A percentile compares a stretch with the other conserved stretches of the same genome.
These are phyloP conservation scores for Paramisgurnus dabryanus DNA, from an alignment of 2,113 vertebrate species.

Conservation along the genomic window DNA sequence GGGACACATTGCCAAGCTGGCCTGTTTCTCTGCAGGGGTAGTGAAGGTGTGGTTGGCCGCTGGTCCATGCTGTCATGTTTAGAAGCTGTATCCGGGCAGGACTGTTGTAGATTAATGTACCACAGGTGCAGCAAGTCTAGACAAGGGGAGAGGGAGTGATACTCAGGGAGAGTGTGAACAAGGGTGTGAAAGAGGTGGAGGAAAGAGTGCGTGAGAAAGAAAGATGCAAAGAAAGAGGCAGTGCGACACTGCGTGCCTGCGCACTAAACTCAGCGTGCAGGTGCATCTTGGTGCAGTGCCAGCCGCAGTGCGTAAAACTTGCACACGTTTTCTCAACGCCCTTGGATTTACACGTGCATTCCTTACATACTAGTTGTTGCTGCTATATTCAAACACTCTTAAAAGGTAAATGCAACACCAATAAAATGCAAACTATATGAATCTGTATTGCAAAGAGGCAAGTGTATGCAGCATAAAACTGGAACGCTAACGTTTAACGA, in stretches of 20 bases:
- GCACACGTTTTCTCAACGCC: not conserved
- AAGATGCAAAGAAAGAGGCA: not conserved
- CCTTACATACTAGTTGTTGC: not conserved
- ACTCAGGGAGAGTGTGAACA: slow-evolving; percentile 4
- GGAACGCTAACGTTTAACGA: not conserved
- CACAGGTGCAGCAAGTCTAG: slow-evolving; percentile 32
- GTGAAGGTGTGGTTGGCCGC: not conserved
- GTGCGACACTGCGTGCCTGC: not conserved
- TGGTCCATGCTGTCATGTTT: slow-evolving; percentile 20
- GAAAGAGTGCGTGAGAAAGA: not conserved
- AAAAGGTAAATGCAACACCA: not conserved
- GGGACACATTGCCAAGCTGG: not conserved
- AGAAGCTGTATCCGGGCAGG: not conserved
- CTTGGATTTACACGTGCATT: not conserved
- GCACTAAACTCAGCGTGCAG: not conserved
- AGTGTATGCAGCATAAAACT: not conserved
- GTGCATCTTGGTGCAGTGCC: slow-evolving; percentile 19
- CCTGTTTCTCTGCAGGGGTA: not conserved
- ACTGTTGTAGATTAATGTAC: slow-evolving; percentile 18
- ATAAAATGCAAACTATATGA: not conserved
- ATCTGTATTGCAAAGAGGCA: not conserved
- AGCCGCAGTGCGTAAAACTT: not conserved
- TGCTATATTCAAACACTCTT: not conserved
- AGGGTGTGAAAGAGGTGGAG: slow-evolving; percentile 2
- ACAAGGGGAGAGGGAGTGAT: slow-evolving; percentile 13